These are phyloP conservation scores for Otus sunia DNA, from an alignment of 2,113 vertebrate genomes.

Conservation along the genomic window DNA sequence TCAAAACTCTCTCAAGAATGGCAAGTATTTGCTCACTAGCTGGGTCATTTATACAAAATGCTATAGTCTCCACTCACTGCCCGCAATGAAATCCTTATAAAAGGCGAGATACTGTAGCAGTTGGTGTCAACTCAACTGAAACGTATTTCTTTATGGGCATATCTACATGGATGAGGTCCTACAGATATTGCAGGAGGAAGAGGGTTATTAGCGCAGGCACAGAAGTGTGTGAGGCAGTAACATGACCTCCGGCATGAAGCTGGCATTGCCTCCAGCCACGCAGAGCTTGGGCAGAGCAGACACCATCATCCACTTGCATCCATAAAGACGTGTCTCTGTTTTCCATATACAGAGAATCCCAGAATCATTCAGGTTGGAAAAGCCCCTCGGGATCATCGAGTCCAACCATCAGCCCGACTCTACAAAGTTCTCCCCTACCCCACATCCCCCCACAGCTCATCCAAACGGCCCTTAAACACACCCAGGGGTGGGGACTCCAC, in stretches of 20 bases:
- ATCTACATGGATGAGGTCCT: neutral
- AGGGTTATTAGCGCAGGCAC: neutral
- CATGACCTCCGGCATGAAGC: neutral
- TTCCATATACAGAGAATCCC: neutral
- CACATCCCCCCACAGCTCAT: too few species aligned
- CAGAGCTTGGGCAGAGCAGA: neutral
- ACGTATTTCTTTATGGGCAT: neutral
- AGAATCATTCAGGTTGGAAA: too few species aligned
- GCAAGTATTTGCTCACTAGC: neutral
- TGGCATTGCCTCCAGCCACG: neutral
- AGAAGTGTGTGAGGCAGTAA: neutral
- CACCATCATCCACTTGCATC: rapidly evolving
- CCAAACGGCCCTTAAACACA: too few species aligned
- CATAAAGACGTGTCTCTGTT: neutral
- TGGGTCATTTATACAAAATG: neutral
- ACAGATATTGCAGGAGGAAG: neutral
- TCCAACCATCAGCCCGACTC: too few species aligned
- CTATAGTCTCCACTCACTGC: neutral
- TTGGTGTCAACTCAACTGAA: neutral
- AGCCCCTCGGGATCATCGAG: too few species aligned
- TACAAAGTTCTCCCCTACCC: too few species aligned
- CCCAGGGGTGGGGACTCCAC: too few species aligned
- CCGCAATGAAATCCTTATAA: neutral
- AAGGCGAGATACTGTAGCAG: neutral
- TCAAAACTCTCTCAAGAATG: neutral